Conservation (phyloP, 2,888 invertebrate species). For the Ormyrus thymus region DNA sequence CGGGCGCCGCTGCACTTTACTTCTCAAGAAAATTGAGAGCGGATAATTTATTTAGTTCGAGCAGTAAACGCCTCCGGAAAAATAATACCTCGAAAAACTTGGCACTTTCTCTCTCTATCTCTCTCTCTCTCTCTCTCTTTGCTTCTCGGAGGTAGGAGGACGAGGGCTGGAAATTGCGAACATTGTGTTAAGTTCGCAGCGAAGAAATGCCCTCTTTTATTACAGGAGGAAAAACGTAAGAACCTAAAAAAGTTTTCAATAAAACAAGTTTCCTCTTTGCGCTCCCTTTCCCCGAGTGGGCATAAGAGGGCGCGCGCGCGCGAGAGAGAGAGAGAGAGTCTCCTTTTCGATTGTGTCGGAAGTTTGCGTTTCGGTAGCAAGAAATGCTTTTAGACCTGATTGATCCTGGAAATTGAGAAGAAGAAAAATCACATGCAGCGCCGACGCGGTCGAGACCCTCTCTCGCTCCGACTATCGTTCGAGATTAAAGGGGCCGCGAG, state of each 20-base stretch:
- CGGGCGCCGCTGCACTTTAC: slow-evolving; percentile 3
- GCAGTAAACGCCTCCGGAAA: slow-evolving; percentile 42
- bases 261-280: slow-evolving; percentile 48
- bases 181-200: slow-evolving; percentile 51
- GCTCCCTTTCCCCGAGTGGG: not conserved
- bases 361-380: slow-evolving; percentile 46
- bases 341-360: slow-evolving; percentile 42
- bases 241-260: slow-evolving; percentile 52
- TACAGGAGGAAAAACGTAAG: slow-evolving; percentile 22
- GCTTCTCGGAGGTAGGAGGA: not conserved
- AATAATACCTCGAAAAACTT: slow-evolving; percentile 45
- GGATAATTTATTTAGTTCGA: slow-evolving; percentile 52
- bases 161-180: slow-evolving; percentile 36
- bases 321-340: not conserved
- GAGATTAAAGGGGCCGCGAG: slow-evolving; percentile 46
- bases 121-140: too few relatives aligned
- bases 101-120: not conserved
- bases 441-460: not conserved
- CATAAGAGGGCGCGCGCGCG: not conserved
- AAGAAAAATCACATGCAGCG: slow-evolving; percentile 55
- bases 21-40: slow-evolving; percentile 39
- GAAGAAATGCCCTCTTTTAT: slow-evolving; percentile 49
- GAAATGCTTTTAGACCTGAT: slow-evolving; percentile 55
- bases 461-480: slow-evolving; percentile 13
- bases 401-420: slow-evolving; percentile 52